Evolutionary conservation across 1,140 invertebrate genomes (phyloP), one percentile per base, ranked within the genome.

Genomic region (Cydia fagiglandana): DNA sequence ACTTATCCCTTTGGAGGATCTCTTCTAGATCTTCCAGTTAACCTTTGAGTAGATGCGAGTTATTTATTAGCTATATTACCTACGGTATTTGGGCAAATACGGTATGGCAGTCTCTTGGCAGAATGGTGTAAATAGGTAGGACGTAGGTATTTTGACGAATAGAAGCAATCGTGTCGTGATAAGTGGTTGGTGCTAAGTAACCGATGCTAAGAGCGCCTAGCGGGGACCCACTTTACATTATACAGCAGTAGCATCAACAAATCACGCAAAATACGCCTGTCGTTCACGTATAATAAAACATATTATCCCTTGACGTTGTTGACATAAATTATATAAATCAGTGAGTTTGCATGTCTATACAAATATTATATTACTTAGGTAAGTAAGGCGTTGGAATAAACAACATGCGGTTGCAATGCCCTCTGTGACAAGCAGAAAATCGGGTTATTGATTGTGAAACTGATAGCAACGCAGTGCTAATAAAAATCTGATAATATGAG

Each of bases 191-290:
- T 9, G 56, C 56, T 61, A n/a, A n/a, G n/a, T n/a, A 61, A 61
- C 56, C 20, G 56, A 61, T 5, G 56, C 56, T 61, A 61, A 61
- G 20, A 61, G 56, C 56, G 53, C 53, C 53, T 61, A 61, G 20
- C 56, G 56, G 56, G 45, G 38, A 41, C 7, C 3, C 38, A 41
- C 38, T 10, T 41, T 41, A 47, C 45, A 4, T 13, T 15, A 13
- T 15, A 47, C 45, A 12, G 45, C 24, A 24, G 24, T 24, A 47
- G 45, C 12, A 41, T 41, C 9, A 41, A 41, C 1, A 41, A 0
- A 41, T 6, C 6, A 61, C 7, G 4, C 15, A 24, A 61, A 24
- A 61, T n/a, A 24, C 56, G 20, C 2, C 20, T 10, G 4, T 24
- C 17, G 7, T 24, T 7, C 56, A 12, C n/a, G 9, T 2, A 17